A percentile compares a stretch with the other conserved stretches of the same genome.
Evolutionary conservation across 2,888 invertebrate genomes (phyloP).

Genomic region (Argyresthia albistria): DNA sequence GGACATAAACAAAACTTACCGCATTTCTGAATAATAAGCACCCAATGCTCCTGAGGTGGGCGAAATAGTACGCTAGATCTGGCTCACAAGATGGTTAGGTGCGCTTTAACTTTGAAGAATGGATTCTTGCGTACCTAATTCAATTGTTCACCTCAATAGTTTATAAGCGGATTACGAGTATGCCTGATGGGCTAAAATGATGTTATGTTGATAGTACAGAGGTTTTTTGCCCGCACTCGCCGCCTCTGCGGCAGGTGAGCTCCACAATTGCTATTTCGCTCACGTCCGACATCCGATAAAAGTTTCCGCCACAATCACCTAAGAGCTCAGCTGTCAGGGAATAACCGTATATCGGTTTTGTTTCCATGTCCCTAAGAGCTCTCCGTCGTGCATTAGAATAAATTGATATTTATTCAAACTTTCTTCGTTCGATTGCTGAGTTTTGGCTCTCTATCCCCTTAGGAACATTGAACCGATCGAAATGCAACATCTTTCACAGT

Average conservation of each 20-base stretch:
- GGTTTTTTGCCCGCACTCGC: conserved; percentile 37
- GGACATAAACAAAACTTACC: background rate
- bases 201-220: conserved; percentile 55
- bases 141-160: conserved; percentile 24
- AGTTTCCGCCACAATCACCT: conserved; percentile 73
- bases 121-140: conserved; percentile 10
- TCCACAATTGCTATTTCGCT: conserved; percentile 47
- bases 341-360: conserved; percentile 70
- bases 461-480: too few species aligned
- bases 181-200: conserved; percentile 34
- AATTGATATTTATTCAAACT: background rate
- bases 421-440: background rate
- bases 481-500: too few species aligned
- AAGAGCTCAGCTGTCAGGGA: conserved; percentile 72
- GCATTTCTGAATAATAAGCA: background rate
- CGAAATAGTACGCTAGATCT: background rate
- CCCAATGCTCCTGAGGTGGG: background rate
- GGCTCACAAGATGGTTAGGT: background rate
- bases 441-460: too few species aligned
- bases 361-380: conserved; percentile 43
- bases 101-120: background rate
- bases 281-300: conserved; percentile 73
- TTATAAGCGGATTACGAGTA: conserved; percentile 24
- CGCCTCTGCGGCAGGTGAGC: conserved; percentile 51
- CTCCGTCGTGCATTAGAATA: conserved; percentile 13